phyloP scores from a whole-genome alignment of 2,888 invertebrate genomes.

The Cenopis cana region DNA sequence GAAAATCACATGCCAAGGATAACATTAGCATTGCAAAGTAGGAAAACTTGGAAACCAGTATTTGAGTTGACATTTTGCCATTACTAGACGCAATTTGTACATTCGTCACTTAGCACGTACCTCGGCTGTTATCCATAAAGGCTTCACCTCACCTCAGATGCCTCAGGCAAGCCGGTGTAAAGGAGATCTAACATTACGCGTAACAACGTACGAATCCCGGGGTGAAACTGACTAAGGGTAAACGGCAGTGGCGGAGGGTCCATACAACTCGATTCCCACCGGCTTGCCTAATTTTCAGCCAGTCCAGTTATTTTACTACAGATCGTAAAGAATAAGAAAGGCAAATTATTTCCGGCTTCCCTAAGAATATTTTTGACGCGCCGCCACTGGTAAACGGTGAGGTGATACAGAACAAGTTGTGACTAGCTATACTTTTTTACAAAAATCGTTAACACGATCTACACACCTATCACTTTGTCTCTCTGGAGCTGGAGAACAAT shows the following conservation, averaged over 20 bases:
- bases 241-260: too few relatives aligned
- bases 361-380: too few relatives aligned
- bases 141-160: background rate
- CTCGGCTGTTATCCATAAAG: background rate
- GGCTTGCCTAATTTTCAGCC: too few relatives aligned
- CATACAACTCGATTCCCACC: too few relatives aligned
- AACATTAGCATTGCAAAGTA: constrained; percentile 65
- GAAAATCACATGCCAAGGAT: constrained; percentile 67
- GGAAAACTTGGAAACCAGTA: constrained; percentile 51
- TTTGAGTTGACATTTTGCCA: constrained; percentile 42
- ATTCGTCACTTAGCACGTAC: constrained; percentile 22
- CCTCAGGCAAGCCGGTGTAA: background rate
- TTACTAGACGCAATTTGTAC: constrained; percentile 21
- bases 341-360: too few relatives aligned
- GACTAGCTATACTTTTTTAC: background rate
- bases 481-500: too few relatives aligned
- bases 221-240: background rate
- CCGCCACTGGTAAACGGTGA: too few relatives aligned
- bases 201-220: background rate
- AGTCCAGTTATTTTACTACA: too few relatives aligned
- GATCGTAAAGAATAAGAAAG: too few relatives aligned
- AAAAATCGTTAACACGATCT: background rate
- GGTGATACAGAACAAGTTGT: background rate
- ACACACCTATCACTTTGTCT: too few relatives aligned
- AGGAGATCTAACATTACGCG: background rate